phyloP scores from a whole-genome alignment of 2,113 vertebrate genomes.

The Centropristis striata region DNA sequence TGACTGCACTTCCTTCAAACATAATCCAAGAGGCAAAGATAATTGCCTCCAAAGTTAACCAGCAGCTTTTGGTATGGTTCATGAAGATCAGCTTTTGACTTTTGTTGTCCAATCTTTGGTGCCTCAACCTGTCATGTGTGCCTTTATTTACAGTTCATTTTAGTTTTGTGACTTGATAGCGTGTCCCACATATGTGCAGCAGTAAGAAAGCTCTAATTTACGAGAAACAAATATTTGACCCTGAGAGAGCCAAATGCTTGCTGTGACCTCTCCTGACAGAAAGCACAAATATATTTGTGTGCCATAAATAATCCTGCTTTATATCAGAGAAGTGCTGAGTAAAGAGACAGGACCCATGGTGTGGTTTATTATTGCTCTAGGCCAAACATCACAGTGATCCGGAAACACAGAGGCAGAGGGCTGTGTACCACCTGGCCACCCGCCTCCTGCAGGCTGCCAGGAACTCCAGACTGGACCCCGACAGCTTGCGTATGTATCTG shows the following conservation, averaged over 20 bases:
- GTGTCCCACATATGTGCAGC: neutral
- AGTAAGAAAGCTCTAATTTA: neutral
- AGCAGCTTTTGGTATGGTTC: conserved; percentile 90
- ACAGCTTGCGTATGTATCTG: conserved; percentile 90
- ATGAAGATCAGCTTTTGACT: conserved; percentile 17
- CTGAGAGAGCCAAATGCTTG: conserved; percentile 3
- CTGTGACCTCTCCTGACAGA: neutral
- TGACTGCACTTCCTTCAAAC: conserved; percentile 88
- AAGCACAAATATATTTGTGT: conserved; percentile 2
- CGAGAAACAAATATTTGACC: neutral
- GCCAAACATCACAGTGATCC: conserved; percentile 88
- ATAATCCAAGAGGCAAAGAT: conserved; percentile 91
- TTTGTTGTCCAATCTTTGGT: neutral
- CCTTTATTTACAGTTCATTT: conserved; percentile 1
- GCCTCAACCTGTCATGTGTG: neutral
- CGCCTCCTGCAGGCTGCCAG: conserved; percentile 92
- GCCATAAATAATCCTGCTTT: conserved; percentile 12
- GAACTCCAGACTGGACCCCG: conserved; percentile 92
- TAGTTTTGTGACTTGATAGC: neutral
- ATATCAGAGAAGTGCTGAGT: conserved; percentile 3
- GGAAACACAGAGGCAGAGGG: conserved; percentile 87
- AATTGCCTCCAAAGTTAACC: conserved; percentile 86
- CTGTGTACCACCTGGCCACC: conserved; percentile 89
- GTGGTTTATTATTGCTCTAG: conserved; percentile 74
- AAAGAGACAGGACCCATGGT: conserved; percentile 2